Percentiles rank a stretch among this genome's conserved stretches.
phyloP scores from a whole-genome alignment of 1,140 invertebrate species.

The Whitmania pigra region DNA sequence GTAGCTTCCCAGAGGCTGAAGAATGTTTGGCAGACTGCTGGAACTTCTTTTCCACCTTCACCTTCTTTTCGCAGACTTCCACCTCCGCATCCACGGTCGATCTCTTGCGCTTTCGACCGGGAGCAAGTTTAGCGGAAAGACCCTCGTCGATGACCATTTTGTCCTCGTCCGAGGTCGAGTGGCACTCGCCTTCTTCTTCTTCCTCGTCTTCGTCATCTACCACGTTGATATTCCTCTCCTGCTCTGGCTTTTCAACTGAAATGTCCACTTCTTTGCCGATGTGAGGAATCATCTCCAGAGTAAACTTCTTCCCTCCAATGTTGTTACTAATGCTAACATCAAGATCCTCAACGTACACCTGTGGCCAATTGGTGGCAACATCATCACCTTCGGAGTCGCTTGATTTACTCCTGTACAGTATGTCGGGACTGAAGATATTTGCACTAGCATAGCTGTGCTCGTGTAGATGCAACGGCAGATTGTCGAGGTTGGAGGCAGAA shows the following conservation, averaged over 20 bases:
- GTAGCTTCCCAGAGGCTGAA: neutral
- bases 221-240: neutral
- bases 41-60: conserved; percentile 1
- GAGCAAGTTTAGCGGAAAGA: neutral
- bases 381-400: neutral
- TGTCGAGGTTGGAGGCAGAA: too few relatives aligned
- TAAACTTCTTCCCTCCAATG: neutral
- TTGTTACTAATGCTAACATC: neutral
- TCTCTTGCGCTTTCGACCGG: neutral
- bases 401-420: too few relatives aligned
- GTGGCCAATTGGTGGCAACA: neutral
- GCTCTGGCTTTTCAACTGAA: neutral
- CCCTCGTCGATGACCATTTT: conserved; percentile 9
- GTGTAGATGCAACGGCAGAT: too few relatives aligned
- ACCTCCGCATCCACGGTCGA: neutral
- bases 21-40: neutral
- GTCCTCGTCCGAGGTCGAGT: neutral
- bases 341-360: neutral
- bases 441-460: too few relatives aligned
- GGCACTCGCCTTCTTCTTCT: neutral
- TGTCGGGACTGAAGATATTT: too few relatives aligned
- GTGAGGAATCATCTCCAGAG: conserved; percentile 8
- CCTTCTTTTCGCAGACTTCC: neutral
- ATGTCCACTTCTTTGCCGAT: conserved; percentile 13
- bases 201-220: neutral